phyloP scores from a whole-genome alignment of 2,113 vertebrate genomes.

The Chunga burmeisteri region DNA sequence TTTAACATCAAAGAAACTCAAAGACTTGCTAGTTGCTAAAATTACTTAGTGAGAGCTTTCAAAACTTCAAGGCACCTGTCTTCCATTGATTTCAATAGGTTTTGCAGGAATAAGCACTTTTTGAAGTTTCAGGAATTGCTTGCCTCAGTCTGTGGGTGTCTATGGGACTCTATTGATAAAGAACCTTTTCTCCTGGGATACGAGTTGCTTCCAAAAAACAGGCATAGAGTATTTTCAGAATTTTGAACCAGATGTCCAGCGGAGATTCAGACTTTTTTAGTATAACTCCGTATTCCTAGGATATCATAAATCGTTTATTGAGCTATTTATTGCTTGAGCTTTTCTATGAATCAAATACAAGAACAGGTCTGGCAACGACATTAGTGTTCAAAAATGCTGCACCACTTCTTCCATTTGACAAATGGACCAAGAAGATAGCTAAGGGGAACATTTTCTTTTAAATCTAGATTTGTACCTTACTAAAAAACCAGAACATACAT shows the following conservation, averaged over 20 bases:
- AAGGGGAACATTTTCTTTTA: background rate
- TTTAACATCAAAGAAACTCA: background rate
- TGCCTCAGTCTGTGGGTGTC: background rate
- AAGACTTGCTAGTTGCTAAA: background rate
- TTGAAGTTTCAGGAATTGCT: background rate
- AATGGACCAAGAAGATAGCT: background rate
- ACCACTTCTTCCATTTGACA: background rate
- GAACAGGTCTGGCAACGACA: background rate
- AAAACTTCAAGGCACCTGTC: background rate
- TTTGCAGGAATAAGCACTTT: background rate
- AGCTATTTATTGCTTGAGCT: background rate
- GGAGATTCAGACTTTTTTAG: background rate
- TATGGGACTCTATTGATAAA: background rate
- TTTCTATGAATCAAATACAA: background rate
- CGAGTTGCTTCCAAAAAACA: background rate
- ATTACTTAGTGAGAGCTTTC: background rate
- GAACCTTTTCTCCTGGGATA: background rate
- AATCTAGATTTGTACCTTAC: background rate
- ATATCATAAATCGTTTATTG: background rate
- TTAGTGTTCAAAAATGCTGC: background rate
- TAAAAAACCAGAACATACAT: background rate
- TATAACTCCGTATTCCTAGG: background rate
- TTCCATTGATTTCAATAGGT: background rate
- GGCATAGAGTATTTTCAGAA: background rate
- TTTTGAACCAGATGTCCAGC: background rate